Percentiles rank a stretch among this genome's conserved stretches.
phyloP scores from a whole-genome alignment of 2,888 invertebrate species.

The Gryllus longicercus region DNA sequence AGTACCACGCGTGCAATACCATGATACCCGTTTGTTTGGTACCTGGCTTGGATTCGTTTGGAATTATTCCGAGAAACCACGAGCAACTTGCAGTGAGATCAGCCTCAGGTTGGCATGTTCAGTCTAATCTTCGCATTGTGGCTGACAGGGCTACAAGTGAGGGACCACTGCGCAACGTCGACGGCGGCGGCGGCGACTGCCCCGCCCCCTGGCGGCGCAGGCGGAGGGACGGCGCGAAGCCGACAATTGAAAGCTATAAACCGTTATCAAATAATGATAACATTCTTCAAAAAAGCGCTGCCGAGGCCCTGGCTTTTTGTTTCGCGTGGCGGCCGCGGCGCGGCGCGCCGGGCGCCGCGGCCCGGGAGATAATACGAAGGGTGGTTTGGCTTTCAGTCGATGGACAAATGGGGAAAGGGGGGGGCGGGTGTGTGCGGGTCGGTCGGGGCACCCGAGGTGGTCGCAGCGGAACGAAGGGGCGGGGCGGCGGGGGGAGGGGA shows the following conservation, averaged over 20 bases:
- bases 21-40: too few species aligned
- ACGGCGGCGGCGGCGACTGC: too few species aligned
- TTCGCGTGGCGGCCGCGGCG: neutral
- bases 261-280: constrained; percentile 8
- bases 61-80: too few species aligned
- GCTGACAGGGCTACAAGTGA: too few species aligned
- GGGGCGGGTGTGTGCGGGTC: neutral
- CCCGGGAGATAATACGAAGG: neutral
- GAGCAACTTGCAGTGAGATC: too few species aligned
- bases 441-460: neutral
- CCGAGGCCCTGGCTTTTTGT: neutral
- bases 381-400: neutral
- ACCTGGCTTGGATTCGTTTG: too few species aligned
- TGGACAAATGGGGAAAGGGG: neutral
- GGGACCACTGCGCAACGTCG: too few species aligned
- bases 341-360: neutral
- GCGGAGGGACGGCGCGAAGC: too few species aligned
- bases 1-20: too few species aligned
- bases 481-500: neutral
- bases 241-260: constrained; percentile 8
- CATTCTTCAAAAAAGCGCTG: neutral
- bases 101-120: too few species aligned
- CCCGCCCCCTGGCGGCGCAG: too few species aligned
- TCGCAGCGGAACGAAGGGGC: neutral
- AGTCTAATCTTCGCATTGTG: too few species aligned